phyloP scores from a whole-genome alignment of 2,113 vertebrate genomes.

The Pan troglodytes region NHGRI_mPanTro3-v2.1_pri NC_072416.2:8329501-8330000 shows the following conservation, averaged over 20 bases:
- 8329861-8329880: slow-evolving; percentile 37
- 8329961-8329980: background rate
- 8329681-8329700: slow-evolving; percentile 79
- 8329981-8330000: background rate
- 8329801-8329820: background rate
- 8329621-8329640: slow-evolving; percentile 40
- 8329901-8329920: background rate
- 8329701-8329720: slow-evolving; percentile 79
- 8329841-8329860: slow-evolving; percentile 1
- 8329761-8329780: slow-evolving; percentile 38
- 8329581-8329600: slow-evolving; percentile 45
- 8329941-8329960: background rate
- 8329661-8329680: slow-evolving; percentile 82
- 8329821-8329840: slow-evolving; percentile 24
- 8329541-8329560: slow-evolving; percentile 52
- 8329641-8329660: slow-evolving; percentile 78
- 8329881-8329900: background rate
- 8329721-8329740: slow-evolving; percentile 76
- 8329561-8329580: slow-evolving; percentile 20
- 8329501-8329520: background rate
- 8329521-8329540: slow-evolving; percentile 25
- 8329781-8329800: slow-evolving; percentile 29
- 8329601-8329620: slow-evolving; percentile 65
- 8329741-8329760: slow-evolving; percentile 76
- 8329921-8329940: background rate